Base-by-base conservation (phyloP, 2,797 vertebrate genomes). In the Numenius phaeopus region DNA sequence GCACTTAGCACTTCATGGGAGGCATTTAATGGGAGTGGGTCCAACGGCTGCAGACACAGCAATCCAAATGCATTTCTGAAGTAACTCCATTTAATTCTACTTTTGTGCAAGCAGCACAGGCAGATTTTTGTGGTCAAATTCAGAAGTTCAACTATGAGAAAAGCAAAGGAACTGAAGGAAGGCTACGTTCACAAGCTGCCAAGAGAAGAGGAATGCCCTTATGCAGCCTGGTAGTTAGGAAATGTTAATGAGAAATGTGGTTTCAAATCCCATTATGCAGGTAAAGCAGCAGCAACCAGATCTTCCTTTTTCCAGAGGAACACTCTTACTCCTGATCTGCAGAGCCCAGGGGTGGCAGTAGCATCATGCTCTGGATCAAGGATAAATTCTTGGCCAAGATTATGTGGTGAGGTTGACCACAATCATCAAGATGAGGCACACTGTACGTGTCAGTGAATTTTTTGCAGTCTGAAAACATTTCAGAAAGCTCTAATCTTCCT, bases 1-100 rank as follows among this genome's bases (percentile, higher is more conserved):
- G 90, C 52, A 61, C 70, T 93, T 78, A 66, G 83, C 88, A 80
- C 90, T 73, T 93, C n/a, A n/a, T 55, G 26, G 55, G 71, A 90
- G 64, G 78, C 66, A 77, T 84, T 94, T 79, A 32, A 89, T 2
- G 42, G 91, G 70, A 97, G 49, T 10, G 23, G 52, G 82, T 87
- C 77, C 87, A 83, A n/a, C 3, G 58, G 64, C 61, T 65, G 20
- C n/a, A 50, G 72, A 52, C 70, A 15, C 16, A 79, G 87, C 34
- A 54, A 67, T 18, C 24, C 77, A 72, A 73, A 76, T 2, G 2
- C 58, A 47, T 73, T 84, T 71, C 88, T 58, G 79, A 75, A 73
- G 27, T 55, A 87, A 67, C 26, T 44, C 77, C 66, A 20, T 62
- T 82, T 47, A 62, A 77, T 62, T 80, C 40, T 32, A 59, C 39